These are phyloP conservation scores for Psilopsiagon aurifrons DNA, from an alignment of 2,113 vertebrate genomes.

Conservation along the genomic window DNA sequence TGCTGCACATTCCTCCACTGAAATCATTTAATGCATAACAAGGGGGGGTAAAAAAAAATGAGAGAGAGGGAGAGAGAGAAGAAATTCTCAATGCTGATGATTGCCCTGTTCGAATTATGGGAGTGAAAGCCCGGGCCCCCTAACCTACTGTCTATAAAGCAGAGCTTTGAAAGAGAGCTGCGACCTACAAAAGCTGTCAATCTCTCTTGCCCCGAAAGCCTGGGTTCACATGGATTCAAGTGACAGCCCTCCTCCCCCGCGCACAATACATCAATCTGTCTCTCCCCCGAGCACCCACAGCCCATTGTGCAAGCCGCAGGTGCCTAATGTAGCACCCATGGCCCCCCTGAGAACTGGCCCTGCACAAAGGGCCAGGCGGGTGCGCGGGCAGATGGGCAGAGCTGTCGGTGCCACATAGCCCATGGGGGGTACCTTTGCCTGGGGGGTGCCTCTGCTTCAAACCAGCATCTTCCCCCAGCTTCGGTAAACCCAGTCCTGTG, in stretches of 20 bases:
- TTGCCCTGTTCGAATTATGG: conserved; percentile 83
- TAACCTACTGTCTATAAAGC: conserved; percentile 97
- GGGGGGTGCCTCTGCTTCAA: background rate
- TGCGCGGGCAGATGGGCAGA: conserved; percentile 73
- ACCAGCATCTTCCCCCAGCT: background rate
- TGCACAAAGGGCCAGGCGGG: conserved; percentile 88
- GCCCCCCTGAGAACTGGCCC: conserved; percentile 88
- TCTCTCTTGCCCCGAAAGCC: conserved; percentile 91
- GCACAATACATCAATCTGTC: conserved; percentile 99
- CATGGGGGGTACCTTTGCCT: background rate
- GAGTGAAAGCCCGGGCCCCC: conserved; percentile 82
- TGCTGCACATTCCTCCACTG: conserved; percentile 95
- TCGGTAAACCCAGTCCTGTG: background rate
- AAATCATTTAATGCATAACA: conserved; percentile 97
- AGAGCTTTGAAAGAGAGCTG: conserved; percentile 92
- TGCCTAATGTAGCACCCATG: conserved; percentile 95
- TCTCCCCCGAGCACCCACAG: conserved; percentile 90
- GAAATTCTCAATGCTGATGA: conserved; percentile 81
- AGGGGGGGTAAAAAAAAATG: conserved; percentile 80
- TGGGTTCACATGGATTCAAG: conserved; percentile 97
- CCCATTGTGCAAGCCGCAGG: conserved; percentile 95
- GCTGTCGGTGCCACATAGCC: conserved; percentile 41
- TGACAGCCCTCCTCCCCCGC: conserved; percentile 92
- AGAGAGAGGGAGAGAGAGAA: conserved; percentile 29
- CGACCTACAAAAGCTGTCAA: conserved; percentile 99